Evolutionary conservation across 2,888 invertebrate genomes (phyloP), one percentile per base, ranked within the genome.

Genomic region (Folsomia candida): DNA sequence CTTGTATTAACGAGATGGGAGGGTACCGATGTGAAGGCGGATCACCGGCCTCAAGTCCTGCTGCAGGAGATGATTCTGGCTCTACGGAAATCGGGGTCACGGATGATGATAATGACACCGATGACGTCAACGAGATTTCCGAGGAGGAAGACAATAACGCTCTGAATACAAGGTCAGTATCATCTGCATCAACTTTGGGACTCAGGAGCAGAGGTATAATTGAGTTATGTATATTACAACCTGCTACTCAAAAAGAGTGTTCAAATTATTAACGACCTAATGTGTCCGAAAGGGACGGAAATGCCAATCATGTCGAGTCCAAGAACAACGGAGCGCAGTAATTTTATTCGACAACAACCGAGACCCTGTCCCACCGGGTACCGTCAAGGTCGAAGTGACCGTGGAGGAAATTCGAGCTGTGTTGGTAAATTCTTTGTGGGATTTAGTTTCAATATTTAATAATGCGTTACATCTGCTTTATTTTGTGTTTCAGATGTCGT

Each of bases 1-100:
- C 78, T 9, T 84, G 84, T 74, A 75, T 81, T 28, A 84, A 84
- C 76, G 80, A 80, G 29, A 77, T 81, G 6, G 84, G 84, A 9
- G 81, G 82, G 26, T 83, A 81, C 77, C 75, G 79, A 9, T 84
- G 84, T 82, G 81, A 80, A 51, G 70, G 54, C 1, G 66, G 51
- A 37, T 28, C 70, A 14, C 71, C 73, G 51, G 54, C 72, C 14
- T 68, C 74, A 22, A 57, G 26, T 22, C 37, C 20, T 62, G 26
- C 26, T 51, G 59, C 37, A 25, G 51, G 25, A 51, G 60, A 22
- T 14, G 22, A 20, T 20, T 51, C 62, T 2, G 58, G 54, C 4
- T 63, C 68, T n/a, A 11, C 28, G 4, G 74, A 51, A 2, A 64
- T 64, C 27, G 20, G 28, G 2, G 29, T 28, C 22, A 24, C 60